Base-by-base conservation (phyloP, 2,888 invertebrate genomes). In the Lutraria lutraria region DNA sequence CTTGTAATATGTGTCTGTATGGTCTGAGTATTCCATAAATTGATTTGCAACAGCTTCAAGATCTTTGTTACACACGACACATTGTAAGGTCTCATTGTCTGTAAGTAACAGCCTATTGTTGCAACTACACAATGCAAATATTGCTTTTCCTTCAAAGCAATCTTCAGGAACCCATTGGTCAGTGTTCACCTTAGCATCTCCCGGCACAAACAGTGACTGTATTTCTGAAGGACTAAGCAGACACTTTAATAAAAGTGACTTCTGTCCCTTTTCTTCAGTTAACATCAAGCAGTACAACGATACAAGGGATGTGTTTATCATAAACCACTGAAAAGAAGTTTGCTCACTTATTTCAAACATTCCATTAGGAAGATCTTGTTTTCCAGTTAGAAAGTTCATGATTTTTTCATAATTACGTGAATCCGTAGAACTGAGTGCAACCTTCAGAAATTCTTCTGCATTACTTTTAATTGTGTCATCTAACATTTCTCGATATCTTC, bases 301-400 rank as follows among this genome's bases (percentile, higher is more conserved):
- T 8, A 88, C 82, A 15, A 89, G 53, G 34, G 87, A 60, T 8
- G 83, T 52, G 53, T 85, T 84, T 13, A 88, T 53, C 21, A 82
- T 72, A 79, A 34, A 85, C 43, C 88, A 81, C 31, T 21, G 68
- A 12, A 52, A 84, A 72, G 68, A 31, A 29, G 88, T 79, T 31
- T 84, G 85, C 60, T 88, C 88, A 43, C 52, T 54, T n/a, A 82
- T 54, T 60, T 81, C 63, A 25, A 91, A 84, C 12, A 56, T 3
- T 31, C n/a, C 54, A 21, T 82, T 53, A 16, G 52, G 19, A 81
- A 91, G 89, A 85, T 89, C 87, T 31, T 83, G 34, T n/a, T 52
- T 88, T 15, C 91, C 89, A 29, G 86, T 52, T 13, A 89, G 31
- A 80, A 88, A 88, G 68, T 85, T 29, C 16, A 91, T 34, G 53